Conservation (phyloP, 2,113 vertebrate genomes). For the Oryzias celebensis region DNA sequence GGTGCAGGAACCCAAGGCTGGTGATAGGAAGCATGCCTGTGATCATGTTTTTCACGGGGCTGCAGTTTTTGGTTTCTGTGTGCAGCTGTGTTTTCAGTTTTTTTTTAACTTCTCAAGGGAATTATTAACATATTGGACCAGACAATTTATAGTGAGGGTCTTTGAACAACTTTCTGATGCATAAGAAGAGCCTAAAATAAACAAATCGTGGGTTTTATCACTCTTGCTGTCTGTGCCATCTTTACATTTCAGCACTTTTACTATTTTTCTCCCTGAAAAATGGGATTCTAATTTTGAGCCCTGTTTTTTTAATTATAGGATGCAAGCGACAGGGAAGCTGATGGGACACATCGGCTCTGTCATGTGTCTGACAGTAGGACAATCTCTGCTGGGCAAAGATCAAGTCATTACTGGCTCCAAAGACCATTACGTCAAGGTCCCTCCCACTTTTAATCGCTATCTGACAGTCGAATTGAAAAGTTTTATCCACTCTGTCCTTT, state of each 20-base stretch:
- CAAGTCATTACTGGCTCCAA: constrained; percentile 97
- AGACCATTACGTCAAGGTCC: constrained; percentile 96
- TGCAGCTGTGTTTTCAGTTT: neutral
- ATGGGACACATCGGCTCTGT: constrained; percentile 93
- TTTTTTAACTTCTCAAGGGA: constrained; percentile 24
- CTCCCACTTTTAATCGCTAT: neutral
- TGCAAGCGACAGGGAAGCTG: constrained; percentile 90
- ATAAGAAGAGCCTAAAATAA: constrained; percentile 40
- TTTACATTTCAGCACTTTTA: constrained; percentile 37
- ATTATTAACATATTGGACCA: constrained; percentile 48
- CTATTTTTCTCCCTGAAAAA: constrained; percentile 21
- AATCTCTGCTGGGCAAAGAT: constrained; percentile 86
- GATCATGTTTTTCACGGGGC: constrained; percentile 10
- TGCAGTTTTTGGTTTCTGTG: constrained; percentile 5
- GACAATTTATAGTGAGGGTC: constrained; percentile 48
- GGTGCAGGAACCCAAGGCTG: neutral
- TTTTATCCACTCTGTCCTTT: neutral
- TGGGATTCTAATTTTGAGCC: constrained; percentile 1
- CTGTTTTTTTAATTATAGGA: constrained; percentile 66
- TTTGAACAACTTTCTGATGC: constrained; percentile 52
- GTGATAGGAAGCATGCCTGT: neutral
- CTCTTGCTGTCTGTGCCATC: constrained; percentile 32
- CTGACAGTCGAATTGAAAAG: neutral
- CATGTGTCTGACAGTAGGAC: constrained; percentile 94
- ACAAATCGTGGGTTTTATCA: constrained; percentile 37